Conservation (phyloP, 2,113 vertebrate genomes). For the Mobula hypostoma region DNA sequence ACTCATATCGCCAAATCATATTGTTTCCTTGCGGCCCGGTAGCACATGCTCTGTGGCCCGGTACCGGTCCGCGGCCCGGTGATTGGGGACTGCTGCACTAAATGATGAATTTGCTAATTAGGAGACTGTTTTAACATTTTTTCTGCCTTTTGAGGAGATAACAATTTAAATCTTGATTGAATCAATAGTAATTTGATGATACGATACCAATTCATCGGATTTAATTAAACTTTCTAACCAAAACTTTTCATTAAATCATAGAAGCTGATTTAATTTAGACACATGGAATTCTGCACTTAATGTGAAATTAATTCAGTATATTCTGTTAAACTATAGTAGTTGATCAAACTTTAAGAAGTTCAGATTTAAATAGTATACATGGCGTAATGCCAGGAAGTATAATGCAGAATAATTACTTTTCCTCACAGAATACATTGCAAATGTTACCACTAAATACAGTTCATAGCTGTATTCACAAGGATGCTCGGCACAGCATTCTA, state of each 20-base stretch:
- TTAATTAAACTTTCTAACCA: neutral
- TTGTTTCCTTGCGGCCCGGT: too few relatives aligned
- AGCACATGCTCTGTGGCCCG: too few relatives aligned
- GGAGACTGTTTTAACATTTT: neutral
- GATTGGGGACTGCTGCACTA: too few relatives aligned
- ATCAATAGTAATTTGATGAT: slow-evolving; percentile 9
- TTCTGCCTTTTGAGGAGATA: neutral
- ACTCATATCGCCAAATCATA: too few relatives aligned
- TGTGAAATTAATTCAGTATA: neutral
- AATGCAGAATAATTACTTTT: neutral
- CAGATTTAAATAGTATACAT: neutral
- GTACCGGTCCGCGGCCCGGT: too few relatives aligned
- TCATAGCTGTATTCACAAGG: slow-evolving; percentile 21
- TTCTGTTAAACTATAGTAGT: neutral
- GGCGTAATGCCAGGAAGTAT: neutral
- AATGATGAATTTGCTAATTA: neutral
- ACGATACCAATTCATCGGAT: neutral
- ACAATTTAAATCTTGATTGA: neutral
- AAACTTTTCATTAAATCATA: neutral
- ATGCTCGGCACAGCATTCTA: neutral
- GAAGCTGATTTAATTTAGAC: neutral
- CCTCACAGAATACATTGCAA: slow-evolving; percentile 15
- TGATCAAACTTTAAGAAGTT: slow-evolving; percentile 17
- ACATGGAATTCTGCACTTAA: neutral
- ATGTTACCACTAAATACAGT: slow-evolving; percentile 10